These are phyloP conservation scores for Tenualosa thibaudeaui DNA, from an alignment of 2,797 vertebrate genomes.

Conservation along the genomic window DNA sequence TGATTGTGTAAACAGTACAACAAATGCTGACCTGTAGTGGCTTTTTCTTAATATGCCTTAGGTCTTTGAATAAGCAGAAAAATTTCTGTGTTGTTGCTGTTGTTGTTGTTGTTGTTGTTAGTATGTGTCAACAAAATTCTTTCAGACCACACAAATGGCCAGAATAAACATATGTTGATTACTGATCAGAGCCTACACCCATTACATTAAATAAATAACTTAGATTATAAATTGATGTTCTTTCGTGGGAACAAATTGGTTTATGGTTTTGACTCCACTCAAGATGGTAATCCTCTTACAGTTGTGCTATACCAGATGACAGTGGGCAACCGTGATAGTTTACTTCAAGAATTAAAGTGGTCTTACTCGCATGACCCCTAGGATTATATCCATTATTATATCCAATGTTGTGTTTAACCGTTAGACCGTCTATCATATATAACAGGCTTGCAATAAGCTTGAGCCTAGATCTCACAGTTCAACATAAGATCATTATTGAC, in stretches of 20 bases:
- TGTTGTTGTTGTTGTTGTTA: neutral
- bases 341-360: slow-evolving; percentile 31
- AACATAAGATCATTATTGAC: neutral
- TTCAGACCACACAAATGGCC: neutral
- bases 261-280: slow-evolving; percentile 16
- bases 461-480: neutral
- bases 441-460: neutral
- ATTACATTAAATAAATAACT: neutral
- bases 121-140: neutral
- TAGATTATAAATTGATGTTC: slow-evolving; percentile 6
- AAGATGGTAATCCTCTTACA: slow-evolving; percentile 20
- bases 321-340: slow-evolving; percentile 65
- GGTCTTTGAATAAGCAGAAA: neutral
- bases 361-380: neutral
- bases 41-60: neutral
- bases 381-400: slow-evolving; percentile 31
- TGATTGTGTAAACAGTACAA: neutral
- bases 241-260: slow-evolving; percentile 7
- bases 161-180: neutral
- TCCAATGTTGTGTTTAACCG: neutral
- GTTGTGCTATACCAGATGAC: slow-evolving; percentile 54
- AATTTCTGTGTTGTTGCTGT: neutral
- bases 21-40: neutral
- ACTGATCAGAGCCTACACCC: neutral
- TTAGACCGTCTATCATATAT: neutral